Base-by-base conservation (phyloP, 2,113 vertebrate species). In the Pluvianellus socialis region DNA sequence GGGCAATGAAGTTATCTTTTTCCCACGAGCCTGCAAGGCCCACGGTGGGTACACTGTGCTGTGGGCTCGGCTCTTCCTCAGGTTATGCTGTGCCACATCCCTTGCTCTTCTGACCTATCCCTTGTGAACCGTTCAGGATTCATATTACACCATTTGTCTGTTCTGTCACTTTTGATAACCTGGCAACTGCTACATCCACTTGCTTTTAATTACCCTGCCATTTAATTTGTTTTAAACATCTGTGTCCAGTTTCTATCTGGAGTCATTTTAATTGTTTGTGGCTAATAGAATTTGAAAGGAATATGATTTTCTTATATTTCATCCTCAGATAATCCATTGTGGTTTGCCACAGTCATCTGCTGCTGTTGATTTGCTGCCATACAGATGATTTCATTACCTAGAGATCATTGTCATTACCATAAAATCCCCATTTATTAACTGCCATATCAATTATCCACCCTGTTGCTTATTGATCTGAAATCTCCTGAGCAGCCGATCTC, bases 371-470 rank as follows among this genome's bases (percentile, higher is more conserved):
- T 96, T 96, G 62, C 50, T 94, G 67, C 87, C 53, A 82, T 79
- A 86, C 28, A 79, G 85, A 92, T 76, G 24, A 96, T 96, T 97
- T 92, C 71, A 93, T 94, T 94, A 82, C n/a, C 22, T 79, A 70
- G 74, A 87, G 71, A 93, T 93, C 81, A 79, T 83, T 88, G 74
- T 88, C 90, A 94, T 96, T 95, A 88, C 53, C 81, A 96, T 95
- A 90, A 95, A 96, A 91, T 81, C 30, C 65, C 40, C 61, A 85
- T 93, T 95, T 92, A 96, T 95, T 94, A 90, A 87, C 84, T 96
- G 80, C 53, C 84, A 87, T 76, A 86, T 96, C 66, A 96, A 86
- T 95, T 94, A 93, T 76, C 55, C 42, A 73, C 32, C 58, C 49
- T 27, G 53, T 76, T 86, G 35, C 71, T 79, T 88, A 96, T 86